Conservation (phyloP, 2,113 vertebrate species). For the Nannobrachium achirus region DNA sequence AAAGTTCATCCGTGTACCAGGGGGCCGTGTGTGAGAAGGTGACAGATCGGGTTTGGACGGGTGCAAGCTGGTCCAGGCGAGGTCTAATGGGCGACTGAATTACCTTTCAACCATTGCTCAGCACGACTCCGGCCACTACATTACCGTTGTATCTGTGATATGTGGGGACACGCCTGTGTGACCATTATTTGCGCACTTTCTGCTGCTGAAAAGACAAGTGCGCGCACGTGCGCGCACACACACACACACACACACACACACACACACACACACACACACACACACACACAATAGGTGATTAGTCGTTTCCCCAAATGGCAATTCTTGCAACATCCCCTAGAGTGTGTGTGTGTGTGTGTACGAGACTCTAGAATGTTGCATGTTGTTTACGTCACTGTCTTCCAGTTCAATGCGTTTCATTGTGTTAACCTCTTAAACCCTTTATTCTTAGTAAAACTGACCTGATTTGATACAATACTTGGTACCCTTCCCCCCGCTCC, state of each 20-base stretch:
- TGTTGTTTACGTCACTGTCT: not conserved
- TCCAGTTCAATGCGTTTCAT: not conserved
- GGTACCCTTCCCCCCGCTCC: too few relatives aligned
- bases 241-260: not conserved
- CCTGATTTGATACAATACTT: not conserved
- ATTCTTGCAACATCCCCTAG: not conserved
- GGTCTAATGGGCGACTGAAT: conserved; percentile 36
- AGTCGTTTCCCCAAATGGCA: not conserved
- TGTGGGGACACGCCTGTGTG: too few relatives aligned
- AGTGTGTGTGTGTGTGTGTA: conserved; percentile 11
- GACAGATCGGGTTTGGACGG: too few relatives aligned
- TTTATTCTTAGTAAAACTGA: not conserved
- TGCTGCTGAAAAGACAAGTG: not conserved
- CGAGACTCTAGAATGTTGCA: not conserved
- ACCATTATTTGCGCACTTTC: too few relatives aligned
- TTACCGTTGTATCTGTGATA: too few relatives aligned
- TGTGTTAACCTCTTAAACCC: not conserved
- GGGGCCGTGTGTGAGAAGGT: too few relatives aligned
- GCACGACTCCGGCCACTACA: conserved; percentile 13
- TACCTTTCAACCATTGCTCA: conserved; percentile 36
- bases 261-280: not conserved
- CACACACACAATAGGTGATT: not conserved
- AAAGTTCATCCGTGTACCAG: too few relatives aligned
- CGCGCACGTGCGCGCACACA: not conserved
- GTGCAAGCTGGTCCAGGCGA: too few relatives aligned